These are phyloP conservation scores for Heliconius ismenius DNA, from an alignment of 2,888 invertebrate genomes.

Conservation along the genomic window DNA sequence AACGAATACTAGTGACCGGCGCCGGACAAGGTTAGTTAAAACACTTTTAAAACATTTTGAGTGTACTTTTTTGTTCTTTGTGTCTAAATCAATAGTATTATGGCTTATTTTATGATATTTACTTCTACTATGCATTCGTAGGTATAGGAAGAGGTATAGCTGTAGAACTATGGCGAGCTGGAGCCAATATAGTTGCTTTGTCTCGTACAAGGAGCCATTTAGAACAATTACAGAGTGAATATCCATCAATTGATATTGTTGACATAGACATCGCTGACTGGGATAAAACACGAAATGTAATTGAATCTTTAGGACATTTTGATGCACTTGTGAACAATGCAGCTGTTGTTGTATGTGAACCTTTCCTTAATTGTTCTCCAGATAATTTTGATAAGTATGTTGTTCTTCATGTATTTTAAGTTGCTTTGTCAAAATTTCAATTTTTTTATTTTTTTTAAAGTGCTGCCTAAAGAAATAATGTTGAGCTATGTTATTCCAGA, in stretches of 20 bases:
- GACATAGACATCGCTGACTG: constrained; percentile 89
- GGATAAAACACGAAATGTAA: constrained; percentile 84
- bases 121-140: constrained; percentile 49
- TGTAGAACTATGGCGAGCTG: constrained; percentile 84
- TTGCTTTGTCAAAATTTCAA: not conserved
- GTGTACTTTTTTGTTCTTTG: not conserved
- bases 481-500: constrained; percentile 65
- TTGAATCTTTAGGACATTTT: constrained; percentile 83
- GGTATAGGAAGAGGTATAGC: constrained; percentile 89
- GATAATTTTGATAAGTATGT: constrained; percentile 86
- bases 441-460: not conserved
- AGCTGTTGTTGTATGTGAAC: constrained; percentile 85
- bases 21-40: constrained; percentile 88
- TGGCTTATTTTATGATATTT: not conserved
- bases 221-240: constrained; percentile 82
- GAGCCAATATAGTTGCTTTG: constrained; percentile 89
- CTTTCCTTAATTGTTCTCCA: constrained; percentile 86
- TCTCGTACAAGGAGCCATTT: constrained; percentile 86
- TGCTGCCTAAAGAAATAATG: not conserved
- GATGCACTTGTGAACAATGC: constrained; percentile 96
- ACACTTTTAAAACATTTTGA: not conserved
- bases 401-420: not conserved
- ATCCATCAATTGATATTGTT: constrained; percentile 84
- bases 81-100: not conserved
- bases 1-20: constrained; percentile 92